Conservation (phyloP, 2,888 invertebrate species). For the Hesperia comma region DNA sequence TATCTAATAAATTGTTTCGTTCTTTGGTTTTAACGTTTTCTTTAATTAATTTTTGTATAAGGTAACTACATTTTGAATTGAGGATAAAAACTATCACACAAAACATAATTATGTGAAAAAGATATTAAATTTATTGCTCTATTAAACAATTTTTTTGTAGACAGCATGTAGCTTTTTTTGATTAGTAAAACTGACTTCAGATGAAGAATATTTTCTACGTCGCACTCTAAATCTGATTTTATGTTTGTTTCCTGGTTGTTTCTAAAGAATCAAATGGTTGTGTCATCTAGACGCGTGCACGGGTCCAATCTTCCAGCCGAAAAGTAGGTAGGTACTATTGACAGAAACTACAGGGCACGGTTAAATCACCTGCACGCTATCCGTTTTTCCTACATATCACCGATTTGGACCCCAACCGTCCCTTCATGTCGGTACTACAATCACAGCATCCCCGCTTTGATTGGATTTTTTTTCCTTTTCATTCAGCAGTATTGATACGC, state of each 20-base stretch:
- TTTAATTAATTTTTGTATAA: too few species aligned
- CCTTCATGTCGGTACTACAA: conserved; percentile 23
- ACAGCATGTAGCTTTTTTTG: not conserved
- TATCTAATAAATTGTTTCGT: too few species aligned
- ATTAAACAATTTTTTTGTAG: too few species aligned
- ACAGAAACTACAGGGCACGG: conserved; percentile 18
- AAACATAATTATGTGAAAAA: too few species aligned
- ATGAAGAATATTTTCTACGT: not conserved
- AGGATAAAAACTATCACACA: too few species aligned
- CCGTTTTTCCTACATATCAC: conserved; percentile 16
- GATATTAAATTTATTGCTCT: too few species aligned
- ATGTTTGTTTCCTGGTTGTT: not conserved
- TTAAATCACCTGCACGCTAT: conserved; percentile 9
- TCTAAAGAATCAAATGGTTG: conserved; percentile 7
- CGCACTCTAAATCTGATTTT: not conserved
- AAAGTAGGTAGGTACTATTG: conserved; percentile 21
- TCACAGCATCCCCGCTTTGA: conserved; percentile 19
- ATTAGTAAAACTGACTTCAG: not conserved
- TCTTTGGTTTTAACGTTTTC: too few species aligned
- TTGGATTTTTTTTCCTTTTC: conserved; percentile 22
- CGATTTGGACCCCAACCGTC: conserved; percentile 17
- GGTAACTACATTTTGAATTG: too few species aligned
- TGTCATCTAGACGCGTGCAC: conserved; percentile 3
- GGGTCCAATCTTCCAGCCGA: conserved; percentile 4
- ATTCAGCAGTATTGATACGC: not conserved